Base-by-base conservation (phyloP, 1,140 invertebrate species). In the Halotydeus destructor region DNA sequence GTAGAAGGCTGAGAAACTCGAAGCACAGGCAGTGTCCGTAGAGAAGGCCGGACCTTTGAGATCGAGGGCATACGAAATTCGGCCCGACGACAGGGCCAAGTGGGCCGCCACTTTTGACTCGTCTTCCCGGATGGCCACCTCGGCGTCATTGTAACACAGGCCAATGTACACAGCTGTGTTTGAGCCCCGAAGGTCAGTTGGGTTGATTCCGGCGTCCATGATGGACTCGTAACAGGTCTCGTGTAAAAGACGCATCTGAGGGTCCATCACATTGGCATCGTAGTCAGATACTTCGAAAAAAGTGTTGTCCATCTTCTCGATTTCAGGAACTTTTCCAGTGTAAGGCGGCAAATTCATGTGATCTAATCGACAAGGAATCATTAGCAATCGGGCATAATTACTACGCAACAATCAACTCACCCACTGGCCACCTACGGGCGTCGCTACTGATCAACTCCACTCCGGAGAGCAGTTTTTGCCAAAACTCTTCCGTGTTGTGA, bases 21-120 rank as follows among this genome's bases (percentile, higher is more conserved):
- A 91, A 0, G 86, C 93, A 60, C 89, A 97, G 1, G 89, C 89
- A 6, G 89, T 93, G 60, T 97, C 89, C 5, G 94, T 61, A 3
- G 82, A 74, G 59, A 78, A 91, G 59, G 84, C 91, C 2, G 89
- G 89, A 65, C 67, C 69, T 55, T 64, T 76, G 44, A 93, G 80
- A 54, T 96, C 85, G 63, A 93, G 96, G 9, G 83, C 76, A 63
- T 76, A 97, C 0, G 85, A 93, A 26, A 97, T 70, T 55, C 89
- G 71, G 60, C 96, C 96, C 32, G 85, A 71, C 58, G 93, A 88
- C 86, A 94, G 93, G 23, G 84, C 9, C 9, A 9, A 30, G n/a
- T 9, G n/a, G n/a, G 9, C 14, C 14, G 78, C 83, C 1, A 85
- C 70, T 12, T 36, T 18, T 18, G 9, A 8, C 11, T 36, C 8